Evolutionary conservation across 2,888 invertebrate species (phyloP).

Genomic region (Ptilodon capucinus): DNA sequence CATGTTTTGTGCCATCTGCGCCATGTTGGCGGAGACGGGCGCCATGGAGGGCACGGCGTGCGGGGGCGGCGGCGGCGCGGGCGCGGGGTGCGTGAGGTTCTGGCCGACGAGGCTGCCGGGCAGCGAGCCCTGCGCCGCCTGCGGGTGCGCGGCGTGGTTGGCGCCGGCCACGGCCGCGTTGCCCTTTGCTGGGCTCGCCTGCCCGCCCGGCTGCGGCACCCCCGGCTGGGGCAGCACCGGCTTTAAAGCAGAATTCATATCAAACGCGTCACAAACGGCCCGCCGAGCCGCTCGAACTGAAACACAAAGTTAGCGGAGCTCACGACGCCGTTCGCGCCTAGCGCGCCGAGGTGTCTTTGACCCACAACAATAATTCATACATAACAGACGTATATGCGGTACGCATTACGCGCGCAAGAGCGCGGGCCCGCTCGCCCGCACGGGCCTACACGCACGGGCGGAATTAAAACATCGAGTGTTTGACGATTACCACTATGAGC

Average conservation of each 20-base stretch:
- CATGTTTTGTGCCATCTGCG: constrained; percentile 80
- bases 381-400: constrained; percentile 62
- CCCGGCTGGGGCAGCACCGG: constrained; percentile 81
- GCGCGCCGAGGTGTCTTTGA: constrained; percentile 71
- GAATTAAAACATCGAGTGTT: constrained; percentile 42
- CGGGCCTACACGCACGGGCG: constrained; percentile 49
- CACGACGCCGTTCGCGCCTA: constrained; percentile 60
- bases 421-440: constrained; percentile 51
- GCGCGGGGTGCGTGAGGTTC: constrained; percentile 64
- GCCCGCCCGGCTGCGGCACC: constrained; percentile 71
- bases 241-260: constrained; percentile 85
- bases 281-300: constrained; percentile 54
- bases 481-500: constrained; percentile 65
- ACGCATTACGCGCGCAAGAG: constrained; percentile 65
- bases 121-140: constrained; percentile 68
- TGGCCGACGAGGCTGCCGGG: constrained; percentile 62
- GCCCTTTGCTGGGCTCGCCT: constrained; percentile 71
- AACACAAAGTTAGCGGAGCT: constrained; percentile 63
- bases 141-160: constrained; percentile 68
- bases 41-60: constrained; percentile 77
- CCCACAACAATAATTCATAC: constrained; percentile 78
- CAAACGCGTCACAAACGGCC: constrained; percentile 50
- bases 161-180: constrained; percentile 73
- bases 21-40: constrained; percentile 77
- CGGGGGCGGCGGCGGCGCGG: constrained; percentile 54